Conservation (phyloP, 2,113 vertebrate species). For the Rutilus rutilus region DNA sequence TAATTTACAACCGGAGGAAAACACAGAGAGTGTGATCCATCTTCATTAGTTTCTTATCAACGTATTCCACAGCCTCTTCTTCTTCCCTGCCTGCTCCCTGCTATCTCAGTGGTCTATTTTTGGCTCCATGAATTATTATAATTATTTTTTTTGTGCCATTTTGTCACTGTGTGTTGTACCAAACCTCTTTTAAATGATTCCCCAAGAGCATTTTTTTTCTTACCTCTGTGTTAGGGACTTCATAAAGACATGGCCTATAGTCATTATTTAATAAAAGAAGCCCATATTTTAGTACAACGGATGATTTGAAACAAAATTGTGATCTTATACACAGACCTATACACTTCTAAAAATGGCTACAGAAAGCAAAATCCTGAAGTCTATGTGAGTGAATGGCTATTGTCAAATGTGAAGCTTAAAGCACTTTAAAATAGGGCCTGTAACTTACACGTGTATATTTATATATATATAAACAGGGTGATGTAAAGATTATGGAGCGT, state of each 20-base stretch:
- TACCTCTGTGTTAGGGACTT: background rate
- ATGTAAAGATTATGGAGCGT: too few relatives aligned
- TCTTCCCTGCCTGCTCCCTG: background rate
- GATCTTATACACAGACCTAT: background rate
- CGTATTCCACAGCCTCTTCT: constrained; percentile 1
- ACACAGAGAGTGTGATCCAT: constrained; percentile 24
- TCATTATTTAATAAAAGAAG: constrained; percentile 1
- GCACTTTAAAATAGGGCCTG: too few relatives aligned
- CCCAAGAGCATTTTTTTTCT: background rate
- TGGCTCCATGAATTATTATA: background rate
- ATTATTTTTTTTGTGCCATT: background rate
- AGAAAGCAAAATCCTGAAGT: background rate
- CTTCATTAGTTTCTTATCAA: constrained; percentile 48
- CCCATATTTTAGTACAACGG: background rate
- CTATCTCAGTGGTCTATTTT: constrained; percentile 41
- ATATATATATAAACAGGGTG: too few relatives aligned
- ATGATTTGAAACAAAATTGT: background rate
- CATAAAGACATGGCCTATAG: background rate
- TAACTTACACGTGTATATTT: too few relatives aligned
- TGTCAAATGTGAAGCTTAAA: background rate
- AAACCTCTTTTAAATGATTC: constrained; percentile 17
- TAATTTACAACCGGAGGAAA: constrained; percentile 42
- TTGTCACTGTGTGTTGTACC: constrained; percentile 24
- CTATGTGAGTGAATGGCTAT: background rate
- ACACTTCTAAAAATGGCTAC: too few relatives aligned